Evolutionary conservation across 2,797 vertebrate genomes (phyloP).

Genomic region (Antrozous pallidus): DNA sequence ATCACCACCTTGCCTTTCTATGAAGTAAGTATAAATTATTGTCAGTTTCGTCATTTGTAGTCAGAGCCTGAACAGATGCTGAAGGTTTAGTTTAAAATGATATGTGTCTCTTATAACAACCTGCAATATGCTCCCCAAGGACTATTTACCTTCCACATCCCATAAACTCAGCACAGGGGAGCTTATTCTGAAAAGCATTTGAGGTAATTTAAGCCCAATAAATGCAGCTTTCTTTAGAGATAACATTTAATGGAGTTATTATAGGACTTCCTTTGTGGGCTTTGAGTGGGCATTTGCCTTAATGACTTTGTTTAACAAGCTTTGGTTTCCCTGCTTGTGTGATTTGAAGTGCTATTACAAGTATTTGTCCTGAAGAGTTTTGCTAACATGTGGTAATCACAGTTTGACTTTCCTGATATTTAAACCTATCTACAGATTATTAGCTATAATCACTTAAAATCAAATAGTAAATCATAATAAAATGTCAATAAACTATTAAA

Average conservation of each 20-base stretch:
- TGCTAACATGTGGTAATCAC: not conserved
- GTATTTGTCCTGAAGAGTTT: not conserved
- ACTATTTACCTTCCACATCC: conserved; percentile 57
- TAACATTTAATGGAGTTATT: conserved; percentile 48
- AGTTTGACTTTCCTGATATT: not conserved
- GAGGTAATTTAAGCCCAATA: conserved; percentile 57
- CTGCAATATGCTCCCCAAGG: conserved; percentile 64
- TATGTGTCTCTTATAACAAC: conserved; percentile 62
- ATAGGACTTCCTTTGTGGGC: not conserved
- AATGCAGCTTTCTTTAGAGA: conserved; percentile 27
- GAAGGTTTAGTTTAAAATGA: conserved; percentile 66
- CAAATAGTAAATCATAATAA: not conserved
- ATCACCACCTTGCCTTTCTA: conserved; percentile 57
- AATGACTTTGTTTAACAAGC: conserved; percentile 50
- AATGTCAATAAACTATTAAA: not conserved
- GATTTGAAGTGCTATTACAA: conserved; percentile 23
- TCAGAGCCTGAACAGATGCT: conserved; percentile 73
- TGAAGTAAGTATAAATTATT: conserved; percentile 52
- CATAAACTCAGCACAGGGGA: conserved; percentile 28
- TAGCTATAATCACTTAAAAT: not conserved
- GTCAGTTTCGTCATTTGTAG: conserved; percentile 64
- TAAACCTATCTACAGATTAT: not conserved
- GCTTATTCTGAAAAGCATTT: conserved; percentile 41
- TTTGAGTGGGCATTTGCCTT: conserved; percentile 46
- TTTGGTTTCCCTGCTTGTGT: conserved; percentile 33